phyloP scores from a whole-genome alignment of 2,113 vertebrate species.

The Forbesichthys agassizii region DNA sequence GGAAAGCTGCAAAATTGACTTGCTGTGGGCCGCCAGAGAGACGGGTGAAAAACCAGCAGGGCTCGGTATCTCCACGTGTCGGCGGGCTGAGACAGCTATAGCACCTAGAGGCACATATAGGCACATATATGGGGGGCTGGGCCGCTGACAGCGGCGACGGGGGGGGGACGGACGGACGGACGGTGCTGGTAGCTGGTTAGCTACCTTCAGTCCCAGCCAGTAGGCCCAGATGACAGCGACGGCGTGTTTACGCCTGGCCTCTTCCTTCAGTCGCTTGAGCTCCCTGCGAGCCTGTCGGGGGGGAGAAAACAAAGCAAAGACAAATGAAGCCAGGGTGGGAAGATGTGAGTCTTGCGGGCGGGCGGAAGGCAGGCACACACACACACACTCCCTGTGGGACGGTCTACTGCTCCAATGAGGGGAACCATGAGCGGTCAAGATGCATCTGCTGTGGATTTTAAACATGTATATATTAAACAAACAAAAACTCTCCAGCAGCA shows the following conservation, averaged over 20 bases:
- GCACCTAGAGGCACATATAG: background rate
- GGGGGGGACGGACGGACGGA: too few species aligned
- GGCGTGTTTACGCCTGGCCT: constrained; percentile 96
- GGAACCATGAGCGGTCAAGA: constrained; percentile 4
- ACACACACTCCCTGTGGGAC: constrained; percentile 16
- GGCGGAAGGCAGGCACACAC: constrained; percentile 40
- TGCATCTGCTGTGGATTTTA: constrained; percentile 7
- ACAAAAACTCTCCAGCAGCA: too few species aligned
- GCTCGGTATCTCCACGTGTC: too few species aligned
- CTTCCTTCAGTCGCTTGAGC: constrained; percentile 96
- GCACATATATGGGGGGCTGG: constrained; percentile 29
- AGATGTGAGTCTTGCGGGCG: constrained; percentile 36
- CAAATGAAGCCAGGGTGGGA: constrained; percentile 57
- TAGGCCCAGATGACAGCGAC: constrained; percentile 99
- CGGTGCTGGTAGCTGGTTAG: constrained; percentile 40
- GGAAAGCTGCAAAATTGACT: too few species aligned
- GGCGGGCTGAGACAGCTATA: constrained; percentile 26
- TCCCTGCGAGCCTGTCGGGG: constrained; percentile 92
- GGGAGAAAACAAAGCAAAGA: constrained; percentile 44
- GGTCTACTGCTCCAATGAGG: constrained; percentile 14
- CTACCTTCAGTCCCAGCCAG: constrained; percentile 99
- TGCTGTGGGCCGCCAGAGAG: too few species aligned
- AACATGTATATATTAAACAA: too few species aligned
- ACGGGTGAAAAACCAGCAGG: too few species aligned
- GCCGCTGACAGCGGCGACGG: constrained; percentile 2